Percentiles rank a stretch among this genome's conserved stretches.
Evolutionary conservation across 1,140 invertebrate species (phyloP).

Genomic region (Mycetomoellerius zeteki): DNA sequence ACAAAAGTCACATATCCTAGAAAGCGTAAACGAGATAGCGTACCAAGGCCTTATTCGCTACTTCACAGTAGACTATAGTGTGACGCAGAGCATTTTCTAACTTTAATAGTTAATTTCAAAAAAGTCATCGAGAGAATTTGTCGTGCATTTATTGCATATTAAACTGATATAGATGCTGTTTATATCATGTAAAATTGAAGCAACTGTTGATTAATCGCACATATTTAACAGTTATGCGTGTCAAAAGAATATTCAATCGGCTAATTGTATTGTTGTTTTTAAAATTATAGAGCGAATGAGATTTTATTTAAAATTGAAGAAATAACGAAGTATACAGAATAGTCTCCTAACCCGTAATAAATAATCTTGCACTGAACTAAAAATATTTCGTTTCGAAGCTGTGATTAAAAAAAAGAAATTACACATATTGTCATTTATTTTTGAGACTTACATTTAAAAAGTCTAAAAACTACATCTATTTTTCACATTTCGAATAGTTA

Average conservation of each 20-base stretch:
- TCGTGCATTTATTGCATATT: neutral
- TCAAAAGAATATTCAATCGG: neutral
- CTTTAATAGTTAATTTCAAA: constrained; percentile 17
- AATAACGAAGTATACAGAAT: no score
- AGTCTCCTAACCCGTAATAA: no score
- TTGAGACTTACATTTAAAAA: neutral
- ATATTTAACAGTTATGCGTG: neutral
- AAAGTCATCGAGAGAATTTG: neutral
- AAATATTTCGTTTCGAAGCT: no score
- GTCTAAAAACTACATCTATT: neutral
- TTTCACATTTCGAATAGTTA: neutral
- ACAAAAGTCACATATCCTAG: neutral
- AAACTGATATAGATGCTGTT: neutral
- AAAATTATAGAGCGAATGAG: no score
- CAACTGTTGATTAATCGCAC: neutral
- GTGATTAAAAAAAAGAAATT: no score
- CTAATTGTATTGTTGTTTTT: neutral
- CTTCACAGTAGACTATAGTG: neutral
- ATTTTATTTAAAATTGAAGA: no score
- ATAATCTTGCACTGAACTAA: no score
- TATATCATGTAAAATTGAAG: constrained; percentile 1
- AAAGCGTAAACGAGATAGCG: neutral
- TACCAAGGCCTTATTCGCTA: neutral
- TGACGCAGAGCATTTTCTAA: no score
- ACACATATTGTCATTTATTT: neutral